Evolutionary conservation across 2,113 vertebrate genomes (phyloP), one percentile per base, ranked within the genome.

Genomic region (Gnathonemus longibarbis): DNA sequence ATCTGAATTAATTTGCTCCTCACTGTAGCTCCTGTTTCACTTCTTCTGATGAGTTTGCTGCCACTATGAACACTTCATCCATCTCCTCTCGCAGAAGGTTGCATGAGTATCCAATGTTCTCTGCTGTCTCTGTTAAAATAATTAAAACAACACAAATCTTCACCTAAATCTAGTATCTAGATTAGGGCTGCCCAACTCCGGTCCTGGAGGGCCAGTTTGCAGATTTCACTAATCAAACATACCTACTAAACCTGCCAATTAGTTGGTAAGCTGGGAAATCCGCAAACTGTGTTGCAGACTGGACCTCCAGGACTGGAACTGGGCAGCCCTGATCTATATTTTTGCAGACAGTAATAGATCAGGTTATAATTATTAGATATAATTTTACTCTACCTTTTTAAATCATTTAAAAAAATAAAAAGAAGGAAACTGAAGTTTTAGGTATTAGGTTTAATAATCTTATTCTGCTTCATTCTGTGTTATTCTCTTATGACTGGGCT

Each of bases 31-130:
- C 95, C 93, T 95, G 93, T 90, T 93, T 94, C 58, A 97, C 96
- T 91, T 97, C 97, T 2, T 70, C 88, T 10, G 88, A 92, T 0
- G 95, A 95, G 91, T 92, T 93, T 45, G 96, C 95, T 53, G 96
- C 93, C 66, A 97, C 92, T 35, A 96, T 91, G 88, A 97, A 97
- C 90, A 97, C 94, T 50, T 97, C 96, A 56, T 95, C 95, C 96
- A 97, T 96, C 91, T 95, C 96, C 83, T 97, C 96, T 48, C 96
- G 95, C 90, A 97, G 95, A 94, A 98, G 93, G 91, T 96, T 95
- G 93, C 96, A 96, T 85, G 96, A 97, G 91, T 97, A 97, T 42
- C 96, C 96, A 9, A 97, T 96, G 92, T 97, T 97, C 93, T 96
- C 95, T 0, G 96, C 96, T 17, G 97, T 97, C 94, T 97, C 97